A percentile compares a stretch with the other conserved stretches of the same genome.
Evolutionary conservation across 2,797 vertebrate genomes (phyloP).

Genomic region (Micropoecilia bifurca): DNA sequence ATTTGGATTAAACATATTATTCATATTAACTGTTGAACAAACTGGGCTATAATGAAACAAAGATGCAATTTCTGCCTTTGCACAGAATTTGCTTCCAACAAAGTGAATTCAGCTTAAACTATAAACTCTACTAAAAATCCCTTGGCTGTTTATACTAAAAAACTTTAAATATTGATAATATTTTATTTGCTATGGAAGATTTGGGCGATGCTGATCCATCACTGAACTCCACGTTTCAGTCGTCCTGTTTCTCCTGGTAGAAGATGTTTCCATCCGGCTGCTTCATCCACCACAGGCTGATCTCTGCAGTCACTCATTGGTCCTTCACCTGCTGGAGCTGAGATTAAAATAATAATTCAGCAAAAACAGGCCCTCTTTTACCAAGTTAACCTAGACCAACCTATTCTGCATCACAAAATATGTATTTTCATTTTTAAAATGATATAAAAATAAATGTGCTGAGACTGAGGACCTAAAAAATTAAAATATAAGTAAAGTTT

Average conservation of each 20-base stretch:
- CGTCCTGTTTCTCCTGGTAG: background rate
- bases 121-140: background rate
- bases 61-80: background rate
- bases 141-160: background rate
- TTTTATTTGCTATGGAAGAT: background rate
- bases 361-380: background rate
- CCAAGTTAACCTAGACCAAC: background rate
- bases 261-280: background rate
- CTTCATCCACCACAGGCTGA: background rate
- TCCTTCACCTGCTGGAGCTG: background rate
- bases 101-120: background rate
- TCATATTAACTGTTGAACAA: background rate
- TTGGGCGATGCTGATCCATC: background rate
- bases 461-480: too few species aligned
- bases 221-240: background rate
- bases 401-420: background rate
- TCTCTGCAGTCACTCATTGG: background rate
- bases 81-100: background rate
- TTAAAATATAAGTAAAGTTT: too few species aligned
- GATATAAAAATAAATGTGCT: too few species aligned
- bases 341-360: background rate
- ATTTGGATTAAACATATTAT: background rate
- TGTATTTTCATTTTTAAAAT: background rate
- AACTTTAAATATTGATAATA: background rate
- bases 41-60: background rate